Percentiles rank a stretch among this genome's conserved stretches.
These are phyloP conservation scores for Conger conger DNA, from an alignment of 2,113 vertebrate genomes.

Conservation along the genomic window DNA sequence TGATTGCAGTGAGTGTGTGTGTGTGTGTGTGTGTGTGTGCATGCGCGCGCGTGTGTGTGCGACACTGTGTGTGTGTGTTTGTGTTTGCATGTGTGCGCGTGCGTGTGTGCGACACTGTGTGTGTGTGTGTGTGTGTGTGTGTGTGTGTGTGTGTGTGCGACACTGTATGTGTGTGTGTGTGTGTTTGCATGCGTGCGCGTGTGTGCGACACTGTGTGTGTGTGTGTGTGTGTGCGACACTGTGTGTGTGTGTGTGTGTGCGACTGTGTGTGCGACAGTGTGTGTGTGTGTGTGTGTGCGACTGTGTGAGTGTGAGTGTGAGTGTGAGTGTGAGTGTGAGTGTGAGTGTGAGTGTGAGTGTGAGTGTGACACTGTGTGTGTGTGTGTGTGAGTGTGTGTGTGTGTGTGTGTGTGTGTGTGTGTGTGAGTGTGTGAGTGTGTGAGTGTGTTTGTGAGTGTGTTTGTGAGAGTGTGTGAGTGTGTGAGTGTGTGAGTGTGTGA, in stretches of 20 bases:
- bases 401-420: neutral
- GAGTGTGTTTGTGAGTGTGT: too few relatives aligned
- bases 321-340: slow-evolving; percentile 11
- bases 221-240: too few relatives aligned
- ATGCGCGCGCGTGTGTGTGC: neutral
- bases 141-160: neutral
- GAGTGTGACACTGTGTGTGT: neutral
- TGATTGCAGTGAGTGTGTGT: too few relatives aligned
- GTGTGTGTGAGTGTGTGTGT: slow-evolving; percentile 1
- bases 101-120: too few relatives aligned
- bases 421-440: neutral
- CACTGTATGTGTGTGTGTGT: too few relatives aligned
- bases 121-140: neutral
- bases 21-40: neutral
- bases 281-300: too few relatives aligned
- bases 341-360: slow-evolving; percentile 9
- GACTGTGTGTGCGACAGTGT: neutral
- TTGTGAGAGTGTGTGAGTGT: neutral
- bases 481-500: neutral
- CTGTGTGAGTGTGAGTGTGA: neutral
- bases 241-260: neutral
- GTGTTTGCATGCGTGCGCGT: neutral
- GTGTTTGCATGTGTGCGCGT: too few relatives aligned
- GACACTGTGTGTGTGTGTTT: neutral
- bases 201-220: neutral